A percentile compares a stretch with the other conserved stretches of the same genome.
Conservation (phyloP, 2,113 vertebrate species). For the Tor tambroides region DNA sequence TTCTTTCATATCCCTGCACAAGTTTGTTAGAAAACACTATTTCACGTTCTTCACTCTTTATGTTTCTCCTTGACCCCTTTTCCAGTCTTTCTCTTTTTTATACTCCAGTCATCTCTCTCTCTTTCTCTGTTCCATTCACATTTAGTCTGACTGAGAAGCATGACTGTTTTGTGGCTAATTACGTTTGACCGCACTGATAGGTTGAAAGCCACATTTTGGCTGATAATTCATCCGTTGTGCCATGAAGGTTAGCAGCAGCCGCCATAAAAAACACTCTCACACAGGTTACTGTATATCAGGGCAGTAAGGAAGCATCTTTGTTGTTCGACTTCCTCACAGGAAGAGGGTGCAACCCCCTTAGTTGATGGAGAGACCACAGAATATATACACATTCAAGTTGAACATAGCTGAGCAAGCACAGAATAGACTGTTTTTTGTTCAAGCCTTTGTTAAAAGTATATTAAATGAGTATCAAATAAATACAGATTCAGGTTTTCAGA, state of each 20-base stretch:
- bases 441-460: not conserved
- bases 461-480: not conserved
- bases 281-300: slow-evolving; percentile 48
- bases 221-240: not conserved
- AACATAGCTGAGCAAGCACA: not conserved
- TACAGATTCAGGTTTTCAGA: not conserved
- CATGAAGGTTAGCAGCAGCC: not conserved
- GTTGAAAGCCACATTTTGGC: not conserved
- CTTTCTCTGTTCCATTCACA: not conserved
- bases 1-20: not conserved
- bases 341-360: slow-evolving; percentile 64
- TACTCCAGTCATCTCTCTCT: not conserved
- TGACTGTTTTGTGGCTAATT: not conserved
- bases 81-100: not conserved
- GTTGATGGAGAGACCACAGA: slow-evolving; percentile 17
- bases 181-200: not conserved
- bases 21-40: not conserved
- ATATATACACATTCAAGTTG: not conserved
- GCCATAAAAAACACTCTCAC: slow-evolving; percentile 28
- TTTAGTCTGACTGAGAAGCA: not conserved
- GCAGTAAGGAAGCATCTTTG: slow-evolving; percentile 60
- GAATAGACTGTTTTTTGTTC: not conserved
- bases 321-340: slow-evolving; percentile 66
- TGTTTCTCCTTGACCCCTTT: slow-evolving; percentile 40
- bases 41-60: not conserved